phyloP scores from a whole-genome alignment of 2,113 vertebrate species.

The Etia nguti region DNA sequence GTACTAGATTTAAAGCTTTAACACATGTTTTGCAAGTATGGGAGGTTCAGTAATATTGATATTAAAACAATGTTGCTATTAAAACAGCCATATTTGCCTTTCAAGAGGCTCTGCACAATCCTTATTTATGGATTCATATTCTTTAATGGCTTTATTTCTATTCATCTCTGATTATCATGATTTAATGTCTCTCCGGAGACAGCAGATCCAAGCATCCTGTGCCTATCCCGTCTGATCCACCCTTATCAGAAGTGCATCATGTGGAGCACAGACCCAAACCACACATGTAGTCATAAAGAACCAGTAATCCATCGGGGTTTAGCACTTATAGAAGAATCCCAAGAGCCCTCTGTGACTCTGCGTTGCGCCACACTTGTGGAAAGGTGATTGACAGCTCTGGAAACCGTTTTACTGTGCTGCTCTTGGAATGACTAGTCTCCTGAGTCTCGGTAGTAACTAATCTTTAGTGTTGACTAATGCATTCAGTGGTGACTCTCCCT shows the following conservation, averaged over 20 bases:
- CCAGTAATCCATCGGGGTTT: constrained; percentile 52
- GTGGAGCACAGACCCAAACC: constrained; percentile 53
- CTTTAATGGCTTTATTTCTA: neutral
- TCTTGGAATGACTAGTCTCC: constrained; percentile 54
- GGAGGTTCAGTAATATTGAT: neutral
- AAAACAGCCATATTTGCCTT: neutral
- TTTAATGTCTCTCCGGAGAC: neutral
- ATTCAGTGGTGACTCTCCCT: constrained; percentile 43
- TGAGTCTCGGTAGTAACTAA: constrained; percentile 49
- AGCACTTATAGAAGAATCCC: constrained; percentile 49
- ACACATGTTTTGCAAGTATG: neutral
- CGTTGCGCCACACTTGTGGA: constrained; percentile 53
- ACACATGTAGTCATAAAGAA: constrained; percentile 61
- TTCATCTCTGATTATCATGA: constrained; percentile 14
- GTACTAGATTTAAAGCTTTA: neutral
- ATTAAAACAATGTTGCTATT: neutral
- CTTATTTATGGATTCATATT: constrained; percentile 10
- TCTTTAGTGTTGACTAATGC: constrained; percentile 62
- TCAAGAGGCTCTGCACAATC: neutral
- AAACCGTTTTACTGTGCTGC: constrained; percentile 55
- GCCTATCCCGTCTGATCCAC: constrained; percentile 37
- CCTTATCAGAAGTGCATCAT: constrained; percentile 58
- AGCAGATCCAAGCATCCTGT: constrained; percentile 14
- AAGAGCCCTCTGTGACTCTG: constrained; percentile 40
- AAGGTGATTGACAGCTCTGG: constrained; percentile 59